These are phyloP conservation scores for Caenorhabditis sp. DNA, from an alignment of 2,888 invertebrate genomes.

Conservation along the genomic window DNA sequence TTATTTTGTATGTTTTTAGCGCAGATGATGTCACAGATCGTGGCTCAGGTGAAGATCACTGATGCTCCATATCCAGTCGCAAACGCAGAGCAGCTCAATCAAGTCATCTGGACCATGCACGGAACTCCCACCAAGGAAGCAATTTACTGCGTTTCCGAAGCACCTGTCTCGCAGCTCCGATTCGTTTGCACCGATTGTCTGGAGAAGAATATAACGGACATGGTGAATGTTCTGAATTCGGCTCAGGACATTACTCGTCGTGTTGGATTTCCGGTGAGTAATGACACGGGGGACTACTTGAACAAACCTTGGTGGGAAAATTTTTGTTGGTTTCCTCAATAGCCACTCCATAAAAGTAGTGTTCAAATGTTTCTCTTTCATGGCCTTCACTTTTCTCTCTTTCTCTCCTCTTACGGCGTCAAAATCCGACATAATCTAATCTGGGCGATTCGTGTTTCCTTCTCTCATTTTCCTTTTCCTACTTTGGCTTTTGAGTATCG, in stretches of 20 bases:
- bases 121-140: constrained; percentile 76
- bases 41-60: constrained; percentile 81
- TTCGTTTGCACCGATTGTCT: constrained; percentile 81
- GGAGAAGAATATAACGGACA: constrained; percentile 82
- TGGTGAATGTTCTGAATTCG: constrained; percentile 79
- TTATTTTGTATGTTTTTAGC: constrained; percentile 55
- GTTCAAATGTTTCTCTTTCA: constrained; percentile 55
- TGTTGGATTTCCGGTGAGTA: constrained; percentile 81
- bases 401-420: constrained; percentile 45
- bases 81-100: constrained; percentile 78
- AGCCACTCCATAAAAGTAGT: constrained; percentile 45
- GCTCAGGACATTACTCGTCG: constrained; percentile 81
- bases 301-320: background rate
- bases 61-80: constrained; percentile 80
- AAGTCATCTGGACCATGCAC: constrained; percentile 81
- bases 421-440: constrained; percentile 60
- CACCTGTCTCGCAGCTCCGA: constrained; percentile 81
- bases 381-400: constrained; percentile 43
- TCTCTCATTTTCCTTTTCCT: constrained; percentile 33
- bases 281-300: constrained; percentile 2
- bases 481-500: constrained; percentile 46
- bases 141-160: constrained; percentile 72
- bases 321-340: constrained; percentile 14
- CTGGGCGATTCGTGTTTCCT: constrained; percentile 53
- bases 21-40: constrained; percentile 64